Conservation (phyloP, 1,140 invertebrate genomes). For the Drosophila setifemur region DNA sequence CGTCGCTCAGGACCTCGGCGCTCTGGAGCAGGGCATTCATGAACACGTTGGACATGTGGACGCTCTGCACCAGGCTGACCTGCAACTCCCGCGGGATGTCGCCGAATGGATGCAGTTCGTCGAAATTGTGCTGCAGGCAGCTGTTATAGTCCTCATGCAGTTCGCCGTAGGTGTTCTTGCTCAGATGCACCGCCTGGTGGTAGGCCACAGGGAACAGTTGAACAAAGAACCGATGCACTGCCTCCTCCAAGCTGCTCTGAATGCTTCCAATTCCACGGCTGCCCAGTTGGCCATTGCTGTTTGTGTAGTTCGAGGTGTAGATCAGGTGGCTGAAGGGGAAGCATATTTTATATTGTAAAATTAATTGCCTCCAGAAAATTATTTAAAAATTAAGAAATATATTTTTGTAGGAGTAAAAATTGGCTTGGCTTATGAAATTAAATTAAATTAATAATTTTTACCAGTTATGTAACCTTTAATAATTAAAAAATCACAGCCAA, state of each 20-base stretch:
- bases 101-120: conserved; percentile 91
- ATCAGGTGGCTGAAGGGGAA: conserved; percentile 51
- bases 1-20: conserved; percentile 87
- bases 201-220: conserved; percentile 92
- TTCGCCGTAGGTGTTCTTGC: conserved; percentile 82
- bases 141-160: conserved; percentile 89
- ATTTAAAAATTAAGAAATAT: neutral
- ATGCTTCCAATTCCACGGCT: conserved; percentile 45
- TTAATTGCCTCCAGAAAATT: too few species aligned
- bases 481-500: too few species aligned
- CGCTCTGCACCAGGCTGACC: conserved; percentile 87
- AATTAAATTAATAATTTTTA: too few species aligned
- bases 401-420: too few species aligned
- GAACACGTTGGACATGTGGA: conserved; percentile 90
- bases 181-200: conserved; percentile 86
- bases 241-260: conserved; percentile 83
- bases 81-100: conserved; percentile 89
- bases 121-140: conserved; percentile 89
- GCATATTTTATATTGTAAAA: too few species aligned
- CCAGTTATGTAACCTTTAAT: too few species aligned
- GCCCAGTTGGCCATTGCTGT: conserved; percentile 49
- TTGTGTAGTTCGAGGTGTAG: conserved; percentile 67
- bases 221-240: conserved; percentile 90
- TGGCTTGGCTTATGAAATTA: too few species aligned
- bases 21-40: conserved; percentile 87